These are phyloP conservation scores for Oligia strigilis DNA, from an alignment of 2,888 invertebrate genomes.

Conservation along the genomic window DNA sequence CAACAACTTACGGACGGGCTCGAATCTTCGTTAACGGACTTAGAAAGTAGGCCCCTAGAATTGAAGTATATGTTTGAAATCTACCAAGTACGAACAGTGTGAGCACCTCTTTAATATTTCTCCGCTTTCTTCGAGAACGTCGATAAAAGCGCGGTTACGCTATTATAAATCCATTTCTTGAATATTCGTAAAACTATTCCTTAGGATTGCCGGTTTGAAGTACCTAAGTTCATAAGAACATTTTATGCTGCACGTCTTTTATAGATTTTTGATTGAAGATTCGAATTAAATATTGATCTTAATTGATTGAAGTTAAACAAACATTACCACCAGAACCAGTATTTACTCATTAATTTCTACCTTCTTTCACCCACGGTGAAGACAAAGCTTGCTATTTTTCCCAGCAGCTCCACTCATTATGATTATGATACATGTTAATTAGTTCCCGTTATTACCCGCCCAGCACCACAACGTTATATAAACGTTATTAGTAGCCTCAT, in stretches of 20 bases:
- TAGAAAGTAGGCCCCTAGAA: no score
- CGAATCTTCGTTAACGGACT: no score
- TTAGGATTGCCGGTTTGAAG: conserved; percentile 22
- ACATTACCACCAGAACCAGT: no score
- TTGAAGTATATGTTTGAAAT: no score
- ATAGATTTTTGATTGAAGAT: conserved; percentile 2
- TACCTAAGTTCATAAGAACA: conserved; percentile 4
- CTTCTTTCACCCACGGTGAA: not conserved
- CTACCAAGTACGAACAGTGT: conserved; percentile 18
- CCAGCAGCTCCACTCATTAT: conserved; percentile 20
- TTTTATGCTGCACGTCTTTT: conserved; percentile 6
- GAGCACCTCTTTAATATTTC: conserved; percentile 43
- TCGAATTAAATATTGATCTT: not conserved
- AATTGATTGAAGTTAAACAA: no score
- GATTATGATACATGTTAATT: conserved; percentile 47
- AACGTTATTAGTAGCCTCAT: conserved; percentile 45
- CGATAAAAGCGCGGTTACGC: conserved; percentile 59
- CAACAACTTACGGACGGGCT: no score
- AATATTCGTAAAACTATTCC: conserved; percentile 48
- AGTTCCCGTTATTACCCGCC: conserved; percentile 19
- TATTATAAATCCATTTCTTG: conserved; percentile 68
- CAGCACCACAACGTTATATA: conserved; percentile 22
- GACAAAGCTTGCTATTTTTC: conserved; percentile 12
- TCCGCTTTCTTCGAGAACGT: conserved; percentile 41
- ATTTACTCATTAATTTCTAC: no score